These are phyloP conservation scores for Alcis repandata DNA, from an alignment of 2,888 invertebrate genomes.

Conservation along the genomic window DNA sequence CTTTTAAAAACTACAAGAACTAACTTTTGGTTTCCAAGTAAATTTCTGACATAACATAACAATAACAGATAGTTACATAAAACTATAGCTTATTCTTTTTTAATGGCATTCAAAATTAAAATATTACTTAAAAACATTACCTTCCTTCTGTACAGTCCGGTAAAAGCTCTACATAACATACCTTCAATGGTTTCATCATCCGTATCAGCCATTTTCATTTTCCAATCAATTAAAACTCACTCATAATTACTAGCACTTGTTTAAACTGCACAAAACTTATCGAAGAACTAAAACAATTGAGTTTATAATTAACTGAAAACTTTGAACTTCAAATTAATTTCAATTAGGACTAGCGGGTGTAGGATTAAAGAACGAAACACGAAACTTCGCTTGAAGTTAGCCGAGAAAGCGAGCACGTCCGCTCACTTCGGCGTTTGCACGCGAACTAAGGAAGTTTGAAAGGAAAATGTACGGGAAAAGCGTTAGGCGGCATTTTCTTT, in stretches of 20 bases:
- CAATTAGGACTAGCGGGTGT: background rate
- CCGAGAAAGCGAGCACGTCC: conserved; percentile 50
- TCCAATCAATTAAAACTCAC: conserved; percentile 53
- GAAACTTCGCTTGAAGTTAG: conserved; percentile 31
- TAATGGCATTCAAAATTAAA: background rate
- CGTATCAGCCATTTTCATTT: conserved; percentile 61
- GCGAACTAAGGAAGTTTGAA: conserved; percentile 48
- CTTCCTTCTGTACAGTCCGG: too few species aligned
- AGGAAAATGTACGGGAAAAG: conserved; percentile 16
- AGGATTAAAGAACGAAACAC: conserved; percentile 13
- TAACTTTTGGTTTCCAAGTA: too few species aligned
- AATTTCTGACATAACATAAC: too few species aligned
- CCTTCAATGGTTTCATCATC: conserved; percentile 74
- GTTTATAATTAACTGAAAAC: background rate
- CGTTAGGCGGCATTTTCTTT: conserved; percentile 18
- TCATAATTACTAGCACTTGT: conserved; percentile 44
- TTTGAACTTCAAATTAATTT: background rate
- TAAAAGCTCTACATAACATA: conserved; percentile 35
- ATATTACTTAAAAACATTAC: background rate
- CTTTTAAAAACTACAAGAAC: too few species aligned
- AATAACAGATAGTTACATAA: too few species aligned
- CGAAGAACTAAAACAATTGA: background rate
- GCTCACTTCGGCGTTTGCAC: conserved; percentile 46
- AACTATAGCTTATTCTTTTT: too few species aligned
- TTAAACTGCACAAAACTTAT: conserved; percentile 40